Evolutionary conservation across 2,797 vertebrate genomes (phyloP).

Genomic region (Melanogrammus aeglefinus): DNA sequence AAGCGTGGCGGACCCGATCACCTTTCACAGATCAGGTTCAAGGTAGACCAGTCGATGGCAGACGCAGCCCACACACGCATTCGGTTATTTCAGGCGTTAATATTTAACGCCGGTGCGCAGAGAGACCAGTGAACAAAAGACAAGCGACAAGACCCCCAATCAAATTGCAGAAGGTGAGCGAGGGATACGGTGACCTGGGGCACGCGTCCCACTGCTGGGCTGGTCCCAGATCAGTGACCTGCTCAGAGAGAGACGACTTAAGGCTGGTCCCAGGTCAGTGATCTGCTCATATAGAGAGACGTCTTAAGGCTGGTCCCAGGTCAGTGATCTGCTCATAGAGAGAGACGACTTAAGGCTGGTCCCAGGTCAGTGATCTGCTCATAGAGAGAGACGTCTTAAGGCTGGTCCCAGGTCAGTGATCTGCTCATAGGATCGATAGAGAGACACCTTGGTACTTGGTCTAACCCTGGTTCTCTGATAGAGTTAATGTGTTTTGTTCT

Average conservation of each 20-base stretch:
- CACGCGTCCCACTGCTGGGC: conserved; percentile 15
- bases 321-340: too few relatives aligned
- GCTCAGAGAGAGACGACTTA: not conserved
- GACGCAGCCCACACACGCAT: conserved; percentile 41
- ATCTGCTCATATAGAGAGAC: too few relatives aligned
- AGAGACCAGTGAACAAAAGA: conserved; percentile 46
- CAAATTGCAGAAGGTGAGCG: not conserved
- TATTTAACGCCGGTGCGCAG: conserved; percentile 62
- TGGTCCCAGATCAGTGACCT: conserved; percentile 1
- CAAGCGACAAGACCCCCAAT: conserved; percentile 28
- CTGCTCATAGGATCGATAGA: conserved; percentile 16
- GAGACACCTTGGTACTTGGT: conserved; percentile 9
- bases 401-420: too few relatives aligned
- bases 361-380: too few relatives aligned
- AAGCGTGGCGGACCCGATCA: conserved; percentile 46
- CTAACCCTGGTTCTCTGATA: too few relatives aligned
- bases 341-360: too few relatives aligned
- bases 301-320: too few relatives aligned
- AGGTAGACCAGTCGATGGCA: conserved; percentile 37
- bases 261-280: too few relatives aligned
- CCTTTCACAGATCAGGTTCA: conserved; percentile 62
- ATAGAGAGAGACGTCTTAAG: too few relatives aligned
- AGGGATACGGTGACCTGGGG: conserved; percentile 35
- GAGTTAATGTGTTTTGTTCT: not conserved
- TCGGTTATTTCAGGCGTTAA: conserved; percentile 58